These are phyloP conservation scores for Philaenus spumarius DNA, from an alignment of 1,140 invertebrate genomes.

Conservation along the genomic window DNA sequence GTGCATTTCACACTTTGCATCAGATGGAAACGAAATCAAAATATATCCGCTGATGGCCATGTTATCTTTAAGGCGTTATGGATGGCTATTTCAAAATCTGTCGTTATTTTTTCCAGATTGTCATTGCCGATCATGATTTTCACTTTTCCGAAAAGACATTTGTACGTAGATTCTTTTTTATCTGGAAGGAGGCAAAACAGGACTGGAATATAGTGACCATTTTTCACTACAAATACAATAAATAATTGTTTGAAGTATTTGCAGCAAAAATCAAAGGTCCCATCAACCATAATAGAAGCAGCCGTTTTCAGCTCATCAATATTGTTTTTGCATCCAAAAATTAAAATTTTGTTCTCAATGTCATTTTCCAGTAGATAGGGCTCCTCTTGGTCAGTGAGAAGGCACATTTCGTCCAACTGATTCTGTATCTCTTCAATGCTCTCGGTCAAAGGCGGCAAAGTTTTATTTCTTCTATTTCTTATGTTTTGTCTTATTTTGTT, in stretches of 20 bases:
- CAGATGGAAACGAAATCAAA: background rate
- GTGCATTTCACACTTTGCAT: no score
- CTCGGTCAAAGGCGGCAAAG: background rate
- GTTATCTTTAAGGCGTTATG: background rate
- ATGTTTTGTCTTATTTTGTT: background rate
- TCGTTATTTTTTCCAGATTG: background rate
- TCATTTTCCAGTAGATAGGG: background rate
- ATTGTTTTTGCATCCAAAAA: no score
- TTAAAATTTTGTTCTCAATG: background rate
- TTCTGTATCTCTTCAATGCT: background rate
- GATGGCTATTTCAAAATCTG: background rate
- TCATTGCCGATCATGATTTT: background rate
- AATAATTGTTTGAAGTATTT: background rate
- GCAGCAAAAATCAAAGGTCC: background rate
- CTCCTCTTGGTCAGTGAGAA: background rate
- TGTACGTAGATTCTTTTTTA: background rate
- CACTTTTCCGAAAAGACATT: background rate
- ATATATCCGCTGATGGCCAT: background rate
- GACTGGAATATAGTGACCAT: background rate
- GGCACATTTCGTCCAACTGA: background rate
- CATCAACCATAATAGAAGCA: background rate
- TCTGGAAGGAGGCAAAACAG: background rate
- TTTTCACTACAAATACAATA: background rate
- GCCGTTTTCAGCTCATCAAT: background rate
- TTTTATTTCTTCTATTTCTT: background rate